Conservation (phyloP, 1,140 invertebrate genomes). For the Hermetia illucens region DNA sequence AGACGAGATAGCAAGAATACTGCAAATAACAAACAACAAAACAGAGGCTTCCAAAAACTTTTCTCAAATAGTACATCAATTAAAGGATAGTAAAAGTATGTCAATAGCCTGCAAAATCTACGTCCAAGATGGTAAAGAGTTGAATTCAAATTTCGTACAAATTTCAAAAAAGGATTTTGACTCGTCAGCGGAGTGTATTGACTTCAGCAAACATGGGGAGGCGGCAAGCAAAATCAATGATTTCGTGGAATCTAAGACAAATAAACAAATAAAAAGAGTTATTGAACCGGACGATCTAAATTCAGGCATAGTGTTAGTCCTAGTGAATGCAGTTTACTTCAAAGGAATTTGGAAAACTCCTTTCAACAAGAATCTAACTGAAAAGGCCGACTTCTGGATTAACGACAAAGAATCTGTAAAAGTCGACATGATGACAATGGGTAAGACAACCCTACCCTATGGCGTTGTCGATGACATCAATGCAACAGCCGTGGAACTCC, state of each 20-base stretch:
- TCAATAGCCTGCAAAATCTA: constrained; percentile 44
- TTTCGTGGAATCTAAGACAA: constrained; percentile 52
- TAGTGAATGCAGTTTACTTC: constrained; percentile 71
- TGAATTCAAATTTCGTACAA: constrained; percentile 31
- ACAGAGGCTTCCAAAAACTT: not conserved
- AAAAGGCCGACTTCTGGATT: constrained; percentile 19
- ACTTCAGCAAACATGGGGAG: constrained; percentile 30
- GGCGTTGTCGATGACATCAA: constrained; percentile 12
- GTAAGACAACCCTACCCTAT: constrained; percentile 12
- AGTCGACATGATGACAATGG: constrained; percentile 26
- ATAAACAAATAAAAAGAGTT: constrained; percentile 48
- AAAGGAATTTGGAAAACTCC: constrained; percentile 37
- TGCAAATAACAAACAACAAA: constrained; percentile 9
- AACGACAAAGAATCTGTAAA: constrained; percentile 14
- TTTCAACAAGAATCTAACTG: constrained; percentile 21
- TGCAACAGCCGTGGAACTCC: constrained; percentile 1
- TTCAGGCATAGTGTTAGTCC: constrained; percentile 39
- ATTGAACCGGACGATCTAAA: constrained; percentile 36
- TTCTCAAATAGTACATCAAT: constrained; percentile 9
- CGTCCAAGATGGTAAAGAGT: constrained; percentile 27
- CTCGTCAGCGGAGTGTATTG: constrained; percentile 30
- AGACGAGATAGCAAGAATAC: constrained; percentile 24
- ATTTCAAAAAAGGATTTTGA: constrained; percentile 30
- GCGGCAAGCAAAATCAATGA: constrained; percentile 38
- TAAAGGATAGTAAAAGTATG: constrained; percentile 22